Evolutionary conservation across 2,888 invertebrate species (phyloP), one percentile per base, ranked within the genome.

Genomic region (Melipona beecheii): DNA sequence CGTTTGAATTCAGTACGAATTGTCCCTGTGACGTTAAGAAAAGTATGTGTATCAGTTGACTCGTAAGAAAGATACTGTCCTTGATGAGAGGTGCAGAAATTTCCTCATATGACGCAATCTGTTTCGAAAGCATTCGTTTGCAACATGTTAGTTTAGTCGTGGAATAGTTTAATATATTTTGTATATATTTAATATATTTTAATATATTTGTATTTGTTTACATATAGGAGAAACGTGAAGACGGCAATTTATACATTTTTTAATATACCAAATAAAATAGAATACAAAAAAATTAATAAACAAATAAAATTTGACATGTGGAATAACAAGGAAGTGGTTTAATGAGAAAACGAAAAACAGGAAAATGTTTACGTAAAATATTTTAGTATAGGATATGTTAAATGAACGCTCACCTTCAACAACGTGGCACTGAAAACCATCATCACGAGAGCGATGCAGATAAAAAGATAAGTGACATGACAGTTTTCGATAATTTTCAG

Each of bases 11-110:
- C 11, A 66, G 43, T 15, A 66, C 15, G 21, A 65, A 65, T 27
- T 75, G 75, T 24, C 75, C 75, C 66, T 65, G 56, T 15, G 43
- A 9, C 4, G 54, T 66, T n/a, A 65, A 21, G 2, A 74, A 65
- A 24, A 74, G 36, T 17, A 74, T 6, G 65, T 74, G 74, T 54
- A 54, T 24, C n/a, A 65, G 19, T 65, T 74, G 74, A 6, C 36
- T 65, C 19, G 74, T 24, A 4, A 74, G 5, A 54, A 65, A 65
- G 11, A 56, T 4, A 15, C 21, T 0, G 5, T 56, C n/a, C 13
- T n/a, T 56, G 15, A 56, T 56, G 13, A 9, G 15, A 2, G 13
- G 13, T n/a, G 0, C 2, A n/a, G 56, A 56, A n/a, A 56, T 56
- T n/a, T 56, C 56, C 5, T n/a, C 13, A 5, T 15, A 5, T 0